Conservation (phyloP, 2,888 invertebrate genomes). For the Podabrus alpinus region DNA sequence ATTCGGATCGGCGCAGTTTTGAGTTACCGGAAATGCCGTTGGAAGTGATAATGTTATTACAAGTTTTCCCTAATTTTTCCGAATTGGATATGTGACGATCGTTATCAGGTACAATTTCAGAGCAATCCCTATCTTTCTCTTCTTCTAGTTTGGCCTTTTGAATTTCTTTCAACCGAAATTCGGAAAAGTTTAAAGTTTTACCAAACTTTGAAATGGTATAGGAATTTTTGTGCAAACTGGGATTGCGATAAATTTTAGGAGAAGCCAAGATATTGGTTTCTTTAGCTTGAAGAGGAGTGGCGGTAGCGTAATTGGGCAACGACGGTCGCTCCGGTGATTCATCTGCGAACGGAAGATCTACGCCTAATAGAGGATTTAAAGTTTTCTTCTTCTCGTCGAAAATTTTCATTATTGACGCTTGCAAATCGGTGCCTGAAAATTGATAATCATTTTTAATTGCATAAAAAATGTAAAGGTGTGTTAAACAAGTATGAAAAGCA, state of each 20-base stretch:
- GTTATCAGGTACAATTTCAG: constrained; percentile 50
- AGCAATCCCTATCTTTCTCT: constrained; percentile 57
- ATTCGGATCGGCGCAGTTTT: constrained; percentile 65
- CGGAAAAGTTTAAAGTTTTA: constrained; percentile 29
- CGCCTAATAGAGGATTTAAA: constrained; percentile 61
- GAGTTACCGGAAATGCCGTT: constrained; percentile 42
- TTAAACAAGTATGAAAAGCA: neutral
- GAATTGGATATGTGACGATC: constrained; percentile 45
- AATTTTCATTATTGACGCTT: constrained; percentile 81
- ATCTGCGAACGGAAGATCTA: constrained; percentile 74
- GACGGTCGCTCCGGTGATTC: constrained; percentile 64
- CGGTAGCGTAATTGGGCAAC: constrained; percentile 5
- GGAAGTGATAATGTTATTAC: constrained; percentile 39
- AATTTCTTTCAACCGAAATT: constrained; percentile 46
- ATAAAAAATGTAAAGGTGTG: too few species aligned
- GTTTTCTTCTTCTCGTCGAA: constrained; percentile 81
- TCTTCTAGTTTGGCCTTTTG: constrained; percentile 52
- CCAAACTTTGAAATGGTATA: constrained; percentile 30
- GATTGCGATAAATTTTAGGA: constrained; percentile 55
- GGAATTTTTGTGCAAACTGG: constrained; percentile 59
- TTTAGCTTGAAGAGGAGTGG: constrained; percentile 43
- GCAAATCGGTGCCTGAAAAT: constrained; percentile 78
- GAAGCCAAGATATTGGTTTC: constrained; percentile 48
- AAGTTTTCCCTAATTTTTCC: constrained; percentile 35
- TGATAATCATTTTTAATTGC: constrained; percentile 29